Conservation (phyloP, 2,888 invertebrate species). For the Phragmatobia fuliginosa region DNA sequence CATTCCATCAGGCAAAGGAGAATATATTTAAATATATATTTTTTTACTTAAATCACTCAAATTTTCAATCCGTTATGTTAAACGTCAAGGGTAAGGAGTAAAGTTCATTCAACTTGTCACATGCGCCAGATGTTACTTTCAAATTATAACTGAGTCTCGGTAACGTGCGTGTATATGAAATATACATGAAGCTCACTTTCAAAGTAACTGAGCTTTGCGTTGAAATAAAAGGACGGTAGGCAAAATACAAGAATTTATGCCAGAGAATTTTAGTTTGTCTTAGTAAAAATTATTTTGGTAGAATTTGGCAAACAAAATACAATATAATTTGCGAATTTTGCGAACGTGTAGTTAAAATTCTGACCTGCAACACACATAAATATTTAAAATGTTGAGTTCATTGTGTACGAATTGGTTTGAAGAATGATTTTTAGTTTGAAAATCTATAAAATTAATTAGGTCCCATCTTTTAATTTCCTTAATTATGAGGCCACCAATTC, state of each 20-base stretch:
- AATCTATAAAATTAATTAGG: too few relatives aligned
- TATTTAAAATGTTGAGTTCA: too few relatives aligned
- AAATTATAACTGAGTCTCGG: constrained; percentile 7
- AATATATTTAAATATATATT: too few relatives aligned
- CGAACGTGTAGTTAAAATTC: too few relatives aligned
- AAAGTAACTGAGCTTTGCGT: not conserved
- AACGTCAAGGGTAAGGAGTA: not conserved
- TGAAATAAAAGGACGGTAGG: not conserved
- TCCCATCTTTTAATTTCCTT: too few relatives aligned
- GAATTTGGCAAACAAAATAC: too few relatives aligned
- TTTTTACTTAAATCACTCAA: not conserved
- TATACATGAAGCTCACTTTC: not conserved
- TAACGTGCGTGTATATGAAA: not conserved
- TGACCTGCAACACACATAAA: too few relatives aligned
- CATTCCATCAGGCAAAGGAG: too few relatives aligned
- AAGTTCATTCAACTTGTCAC: constrained; percentile 9
- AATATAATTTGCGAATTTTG: too few relatives aligned
- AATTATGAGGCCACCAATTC: too few relatives aligned
- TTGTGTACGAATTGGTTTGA: too few relatives aligned
- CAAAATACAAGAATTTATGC: not conserved
- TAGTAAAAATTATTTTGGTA: not conserved
- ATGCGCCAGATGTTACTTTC: constrained; percentile 5
- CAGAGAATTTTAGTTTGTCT: not conserved
- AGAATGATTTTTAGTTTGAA: too few relatives aligned
- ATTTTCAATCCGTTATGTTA: not conserved